Percentiles rank a stretch among this genome's conserved stretches.
phyloP scores from a whole-genome alignment of 2,113 vertebrate genomes.

The Hemibagrus wyckioides region DNA sequence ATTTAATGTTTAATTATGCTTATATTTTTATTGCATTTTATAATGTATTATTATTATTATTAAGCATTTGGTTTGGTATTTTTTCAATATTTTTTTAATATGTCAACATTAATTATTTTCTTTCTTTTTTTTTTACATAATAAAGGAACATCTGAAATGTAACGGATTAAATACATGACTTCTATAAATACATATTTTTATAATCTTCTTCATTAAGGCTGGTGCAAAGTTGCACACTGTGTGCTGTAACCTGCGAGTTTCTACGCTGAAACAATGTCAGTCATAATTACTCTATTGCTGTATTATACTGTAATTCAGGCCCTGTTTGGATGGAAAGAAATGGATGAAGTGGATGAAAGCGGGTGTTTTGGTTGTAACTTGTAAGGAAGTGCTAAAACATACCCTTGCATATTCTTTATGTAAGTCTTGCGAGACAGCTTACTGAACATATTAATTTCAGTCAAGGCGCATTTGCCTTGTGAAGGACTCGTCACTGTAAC shows the following conservation, averaged over 20 bases:
- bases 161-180: background rate
- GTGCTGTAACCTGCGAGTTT: background rate
- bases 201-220: background rate
- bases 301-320: background rate
- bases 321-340: background rate
- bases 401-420: constrained; percentile 61
- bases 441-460: constrained; percentile 68
- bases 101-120: background rate
- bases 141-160: background rate
- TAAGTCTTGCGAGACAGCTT: constrained; percentile 64
- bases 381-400: background rate
- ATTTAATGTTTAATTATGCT: too few species aligned
- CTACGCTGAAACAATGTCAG: background rate
- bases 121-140: background rate
- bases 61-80: background rate
- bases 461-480: constrained; percentile 64
- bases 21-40: too few species aligned
- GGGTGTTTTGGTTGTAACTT: background rate
- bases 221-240: background rate
- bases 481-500: constrained; percentile 71
- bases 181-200: background rate
- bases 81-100: background rate
- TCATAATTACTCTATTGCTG: background rate
- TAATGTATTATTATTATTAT: too few species aligned
- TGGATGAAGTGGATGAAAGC: background rate